Conservation (phyloP, 2,797 vertebrate genomes). For the Gymnothorax javanicus region DNA sequence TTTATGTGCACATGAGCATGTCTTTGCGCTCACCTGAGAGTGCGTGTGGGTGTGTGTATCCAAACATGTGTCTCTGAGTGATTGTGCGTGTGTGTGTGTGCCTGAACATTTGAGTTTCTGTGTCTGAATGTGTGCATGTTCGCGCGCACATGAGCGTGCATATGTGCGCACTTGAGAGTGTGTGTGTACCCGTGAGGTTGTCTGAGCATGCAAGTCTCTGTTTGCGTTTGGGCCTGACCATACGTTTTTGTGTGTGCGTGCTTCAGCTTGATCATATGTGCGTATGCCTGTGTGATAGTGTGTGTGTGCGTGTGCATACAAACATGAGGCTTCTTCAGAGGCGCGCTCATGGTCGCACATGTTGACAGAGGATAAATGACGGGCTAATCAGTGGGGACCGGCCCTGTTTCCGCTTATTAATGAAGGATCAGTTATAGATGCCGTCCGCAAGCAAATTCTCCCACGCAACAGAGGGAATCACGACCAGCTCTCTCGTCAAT, state of each 20-base stretch:
- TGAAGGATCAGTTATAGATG: background rate
- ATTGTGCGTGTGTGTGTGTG: background rate
- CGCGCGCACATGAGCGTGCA: background rate
- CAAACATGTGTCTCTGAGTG: background rate
- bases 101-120: background rate
- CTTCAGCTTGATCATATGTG: no score
- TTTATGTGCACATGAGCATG: background rate
- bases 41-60: background rate
- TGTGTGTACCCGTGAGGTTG: no score
- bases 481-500: background rate
- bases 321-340: constrained; percentile 21
- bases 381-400: constrained; percentile 28
- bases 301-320: background rate
- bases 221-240: no score
- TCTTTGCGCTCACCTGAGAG: background rate
- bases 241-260: no score
- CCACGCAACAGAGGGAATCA: background rate
- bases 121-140: background rate
- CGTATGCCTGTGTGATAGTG: no score
- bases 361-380: constrained; percentile 1
- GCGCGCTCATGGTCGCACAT: constrained; percentile 35
- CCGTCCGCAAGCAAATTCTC: background rate
- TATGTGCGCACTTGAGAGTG: no score
- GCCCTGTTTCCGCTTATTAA: constrained; percentile 20
- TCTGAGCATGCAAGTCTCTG: no score